These are phyloP conservation scores for Tetramorium parvispinum DNA, from an alignment of 1,140 invertebrate species.

Conservation along the genomic window DNA sequence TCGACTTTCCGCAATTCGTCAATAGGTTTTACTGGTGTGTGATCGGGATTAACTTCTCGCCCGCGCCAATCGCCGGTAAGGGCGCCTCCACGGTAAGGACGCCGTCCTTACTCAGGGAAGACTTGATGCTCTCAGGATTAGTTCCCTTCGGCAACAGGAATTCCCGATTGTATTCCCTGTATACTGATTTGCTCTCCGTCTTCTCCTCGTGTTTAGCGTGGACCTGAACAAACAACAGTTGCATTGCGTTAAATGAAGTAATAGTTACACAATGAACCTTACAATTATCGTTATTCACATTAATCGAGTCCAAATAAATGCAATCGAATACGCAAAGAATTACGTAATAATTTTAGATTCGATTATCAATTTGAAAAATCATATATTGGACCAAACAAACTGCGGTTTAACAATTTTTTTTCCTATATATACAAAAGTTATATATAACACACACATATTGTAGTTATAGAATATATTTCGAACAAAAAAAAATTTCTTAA, in stretches of 20 bases:
- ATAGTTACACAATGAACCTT: not conserved
- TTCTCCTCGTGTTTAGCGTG: constrained; percentile 99
- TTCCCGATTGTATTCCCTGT: constrained; percentile 98
- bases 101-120: constrained; percentile 95
- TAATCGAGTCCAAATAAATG: not conserved
- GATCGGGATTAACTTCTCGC: constrained; percentile 93
- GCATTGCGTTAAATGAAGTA: not conserved
- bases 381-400: not conserved
- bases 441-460: not conserved
- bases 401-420: not conserved
- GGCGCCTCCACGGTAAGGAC: constrained; percentile 97
- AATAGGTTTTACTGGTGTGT: constrained; percentile 88
- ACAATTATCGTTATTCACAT: not conserved
- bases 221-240: constrained; percentile 88
- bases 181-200: constrained; percentile 96
- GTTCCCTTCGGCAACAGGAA: constrained; percentile 97
- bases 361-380: not conserved
- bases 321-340: not conserved
- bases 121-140: constrained; percentile 96
- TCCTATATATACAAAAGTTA: not conserved
- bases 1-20: constrained; percentile 33
- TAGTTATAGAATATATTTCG: not conserved
- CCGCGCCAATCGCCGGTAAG: constrained; percentile 90
- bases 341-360: not conserved
- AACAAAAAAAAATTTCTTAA: not conserved